A percentile compares a stretch with the other conserved stretches of the same genome.
Conservation (phyloP, 2,797 vertebrate species). For the Loris lydekkerianus region DNA sequence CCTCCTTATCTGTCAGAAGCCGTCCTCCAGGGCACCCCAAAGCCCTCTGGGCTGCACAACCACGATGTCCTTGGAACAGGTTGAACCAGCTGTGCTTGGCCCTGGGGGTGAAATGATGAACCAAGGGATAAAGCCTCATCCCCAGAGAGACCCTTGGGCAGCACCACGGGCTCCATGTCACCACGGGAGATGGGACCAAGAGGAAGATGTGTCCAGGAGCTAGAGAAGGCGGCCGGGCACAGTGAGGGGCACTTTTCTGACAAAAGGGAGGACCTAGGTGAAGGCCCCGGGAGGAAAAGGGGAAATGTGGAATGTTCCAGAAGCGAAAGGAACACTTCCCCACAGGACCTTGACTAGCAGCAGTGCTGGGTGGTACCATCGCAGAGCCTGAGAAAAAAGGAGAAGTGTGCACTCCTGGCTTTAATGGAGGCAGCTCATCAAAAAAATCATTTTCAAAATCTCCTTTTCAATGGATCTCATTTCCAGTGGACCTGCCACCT, state of each 20-base stretch:
- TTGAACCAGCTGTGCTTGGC: background rate
- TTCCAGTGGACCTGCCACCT: background rate
- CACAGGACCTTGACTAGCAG: background rate
- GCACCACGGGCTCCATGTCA: background rate
- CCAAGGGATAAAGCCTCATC: background rate
- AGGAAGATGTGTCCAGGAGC: background rate
- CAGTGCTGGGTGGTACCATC: background rate
- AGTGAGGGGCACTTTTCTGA: background rate
- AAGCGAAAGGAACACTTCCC: background rate
- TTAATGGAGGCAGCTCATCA: background rate
- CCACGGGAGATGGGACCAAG: background rate
- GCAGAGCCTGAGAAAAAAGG: background rate
- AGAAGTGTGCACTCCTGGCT: background rate
- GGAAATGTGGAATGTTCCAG: background rate
- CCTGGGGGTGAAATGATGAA: background rate
- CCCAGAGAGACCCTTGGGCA: background rate
- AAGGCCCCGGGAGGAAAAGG: background rate
- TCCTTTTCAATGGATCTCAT: background rate
- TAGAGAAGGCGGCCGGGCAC: background rate
- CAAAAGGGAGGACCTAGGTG: background rate
- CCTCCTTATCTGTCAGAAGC: background rate
- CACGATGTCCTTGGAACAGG: background rate
- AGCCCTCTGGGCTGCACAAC: background rate
- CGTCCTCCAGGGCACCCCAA: background rate
- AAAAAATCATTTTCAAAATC: background rate